phyloP scores from a whole-genome alignment of 2,797 vertebrate genomes.

The Eospalax fontanierii region DNA sequence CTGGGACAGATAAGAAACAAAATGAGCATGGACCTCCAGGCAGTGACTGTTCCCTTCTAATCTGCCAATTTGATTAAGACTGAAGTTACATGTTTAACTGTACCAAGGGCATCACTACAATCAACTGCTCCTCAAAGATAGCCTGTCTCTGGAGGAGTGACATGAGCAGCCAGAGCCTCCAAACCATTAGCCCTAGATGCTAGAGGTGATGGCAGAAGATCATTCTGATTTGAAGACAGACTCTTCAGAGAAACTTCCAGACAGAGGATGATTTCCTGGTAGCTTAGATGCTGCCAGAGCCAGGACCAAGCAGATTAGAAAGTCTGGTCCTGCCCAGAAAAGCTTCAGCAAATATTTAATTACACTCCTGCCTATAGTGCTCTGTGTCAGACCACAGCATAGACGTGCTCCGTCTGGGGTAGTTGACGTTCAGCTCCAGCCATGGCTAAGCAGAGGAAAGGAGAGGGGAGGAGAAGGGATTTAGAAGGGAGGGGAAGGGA shows the following conservation, averaged over 20 bases:
- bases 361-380: not conserved
- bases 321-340: not conserved
- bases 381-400: not conserved
- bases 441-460: too few relatives aligned
- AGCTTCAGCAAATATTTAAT: constrained; percentile 63
- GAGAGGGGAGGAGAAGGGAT: too few relatives aligned
- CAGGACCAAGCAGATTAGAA: constrained; percentile 30
- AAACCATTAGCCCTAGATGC: not conserved
- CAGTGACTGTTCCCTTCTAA: not conserved
- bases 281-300: not conserved
- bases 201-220: not conserved
- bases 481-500: too few relatives aligned
- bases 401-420: not conserved
- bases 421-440: too few relatives aligned
- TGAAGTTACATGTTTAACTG: not conserved
- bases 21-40: not conserved
- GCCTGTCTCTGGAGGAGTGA: not conserved
- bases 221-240: not conserved
- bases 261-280: constrained; percentile 21
- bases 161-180: not conserved
- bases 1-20: not conserved
- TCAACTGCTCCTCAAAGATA: not conserved
- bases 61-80: not conserved
- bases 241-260: constrained; percentile 5
- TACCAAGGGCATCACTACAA: not conserved